A percentile compares a stretch with the other conserved stretches of the same genome.
These are phyloP conservation scores for Formica aserva DNA, from an alignment of 2,888 invertebrate genomes.

Conservation along the genomic window DNA sequence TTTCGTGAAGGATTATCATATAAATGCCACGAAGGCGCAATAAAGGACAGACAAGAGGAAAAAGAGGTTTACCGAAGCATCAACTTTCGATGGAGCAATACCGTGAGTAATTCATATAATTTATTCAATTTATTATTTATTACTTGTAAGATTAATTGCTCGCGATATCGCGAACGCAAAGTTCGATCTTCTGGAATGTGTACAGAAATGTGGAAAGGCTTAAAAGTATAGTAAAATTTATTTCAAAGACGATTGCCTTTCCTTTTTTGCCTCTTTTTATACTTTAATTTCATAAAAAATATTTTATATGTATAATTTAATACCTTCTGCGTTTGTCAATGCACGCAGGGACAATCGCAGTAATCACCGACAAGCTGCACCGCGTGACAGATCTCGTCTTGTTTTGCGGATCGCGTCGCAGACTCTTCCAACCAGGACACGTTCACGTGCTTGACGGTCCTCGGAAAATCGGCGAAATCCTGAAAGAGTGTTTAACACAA, in stretches of 20 bases:
- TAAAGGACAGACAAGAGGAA: neutral
- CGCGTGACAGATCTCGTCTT: slow-evolving; percentile 72
- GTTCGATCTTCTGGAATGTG: no score
- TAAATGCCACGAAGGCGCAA: neutral
- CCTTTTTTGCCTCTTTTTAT: neutral
- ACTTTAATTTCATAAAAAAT: neutral
- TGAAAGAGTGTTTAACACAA: slow-evolving; percentile 47
- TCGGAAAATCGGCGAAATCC: slow-evolving; percentile 74
- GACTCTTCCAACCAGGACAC: slow-evolving; percentile 79
- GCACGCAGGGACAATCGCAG: slow-evolving; percentile 78
- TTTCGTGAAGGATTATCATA: neutral
- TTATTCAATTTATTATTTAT: neutral
- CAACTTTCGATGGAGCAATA: neutral
- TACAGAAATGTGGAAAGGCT: no score
- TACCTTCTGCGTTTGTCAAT: slow-evolving; percentile 58
- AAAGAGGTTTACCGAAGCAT: neutral
- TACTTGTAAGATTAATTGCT: neutral
- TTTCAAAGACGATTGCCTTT: neutral
- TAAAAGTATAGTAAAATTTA: no score
- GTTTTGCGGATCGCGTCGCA: slow-evolving; percentile 62
- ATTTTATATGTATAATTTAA: neutral
- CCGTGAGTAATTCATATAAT: neutral
- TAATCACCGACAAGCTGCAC: slow-evolving; percentile 77
- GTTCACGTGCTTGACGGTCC: slow-evolving; percentile 79
- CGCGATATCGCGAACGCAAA: no score